Percentiles rank a stretch among this genome's conserved stretches.
Conservation (phyloP, 2,797 vertebrate species). For the Pseudotriccus pelzelni region DNA sequence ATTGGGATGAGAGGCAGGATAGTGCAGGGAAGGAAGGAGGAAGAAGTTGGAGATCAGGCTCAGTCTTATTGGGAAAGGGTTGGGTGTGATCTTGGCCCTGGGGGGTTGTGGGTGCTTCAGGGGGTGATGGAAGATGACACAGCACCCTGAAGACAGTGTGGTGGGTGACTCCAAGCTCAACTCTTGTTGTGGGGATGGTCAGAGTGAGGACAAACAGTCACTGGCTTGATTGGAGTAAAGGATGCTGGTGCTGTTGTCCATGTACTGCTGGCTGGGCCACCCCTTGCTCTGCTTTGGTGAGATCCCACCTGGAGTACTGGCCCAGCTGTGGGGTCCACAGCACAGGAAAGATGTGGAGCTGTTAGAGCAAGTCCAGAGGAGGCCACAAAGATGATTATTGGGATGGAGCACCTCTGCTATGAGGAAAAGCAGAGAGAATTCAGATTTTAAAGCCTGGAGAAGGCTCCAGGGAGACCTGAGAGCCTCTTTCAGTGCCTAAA, state of each 20-base stretch:
- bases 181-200: neutral
- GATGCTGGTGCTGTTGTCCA: rapidly evolving
- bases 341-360: neutral
- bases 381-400: neutral
- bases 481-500: neutral
- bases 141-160: neutral
- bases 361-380: neutral
- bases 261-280: rapidly evolving
- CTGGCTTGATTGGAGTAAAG: neutral
- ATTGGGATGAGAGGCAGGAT: neutral
- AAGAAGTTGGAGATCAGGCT: neutral
- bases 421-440: neutral
- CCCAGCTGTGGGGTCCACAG: neutral
- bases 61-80: neutral
- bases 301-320: neutral
- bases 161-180: neutral
- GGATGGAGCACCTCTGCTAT: neutral
- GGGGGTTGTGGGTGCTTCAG: neutral
- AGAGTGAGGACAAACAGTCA: neutral
- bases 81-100: neutral
- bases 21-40: neutral
- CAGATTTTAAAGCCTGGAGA: neutral
- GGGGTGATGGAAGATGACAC: neutral
- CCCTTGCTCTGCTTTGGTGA: neutral
- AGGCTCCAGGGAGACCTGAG: neutral